A percentile compares a stretch with the other conserved stretches of the same genome.
Evolutionary conservation across 2,888 invertebrate genomes (phyloP).

Genomic region (Odontothrips loti): DNA sequence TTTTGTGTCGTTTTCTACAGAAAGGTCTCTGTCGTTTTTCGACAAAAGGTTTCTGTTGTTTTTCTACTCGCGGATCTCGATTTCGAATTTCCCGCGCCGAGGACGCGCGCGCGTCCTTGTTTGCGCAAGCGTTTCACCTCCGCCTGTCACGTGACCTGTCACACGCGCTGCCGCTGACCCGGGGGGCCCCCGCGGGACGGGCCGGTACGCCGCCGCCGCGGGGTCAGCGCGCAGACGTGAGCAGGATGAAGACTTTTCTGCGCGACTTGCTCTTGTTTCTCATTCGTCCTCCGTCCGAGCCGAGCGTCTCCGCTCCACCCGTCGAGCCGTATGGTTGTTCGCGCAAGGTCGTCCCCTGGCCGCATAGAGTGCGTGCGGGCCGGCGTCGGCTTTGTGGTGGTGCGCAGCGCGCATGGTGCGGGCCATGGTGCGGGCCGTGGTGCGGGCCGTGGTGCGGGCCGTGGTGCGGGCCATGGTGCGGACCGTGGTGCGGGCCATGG

Average conservation of each 20-base stretch:
- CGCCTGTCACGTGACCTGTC: not conserved
- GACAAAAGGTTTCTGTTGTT: too few relatives aligned
- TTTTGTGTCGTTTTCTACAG: too few relatives aligned
- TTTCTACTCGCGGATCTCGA: too few relatives aligned
- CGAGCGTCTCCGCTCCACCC: not conserved
- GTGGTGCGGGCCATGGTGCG: too few relatives aligned
- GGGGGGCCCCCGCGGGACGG: not conserved
- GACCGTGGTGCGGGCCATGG: too few relatives aligned
- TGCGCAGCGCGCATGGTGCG: too few relatives aligned
- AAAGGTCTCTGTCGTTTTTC: too few relatives aligned
- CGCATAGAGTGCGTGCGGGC: too few relatives aligned
- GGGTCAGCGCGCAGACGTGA: not conserved
- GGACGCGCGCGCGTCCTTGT: not conserved
- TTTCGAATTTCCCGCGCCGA: not conserved
- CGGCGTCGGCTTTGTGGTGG: too few relatives aligned
- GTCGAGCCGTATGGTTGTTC: not conserved
- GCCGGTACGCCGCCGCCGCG: not conserved
- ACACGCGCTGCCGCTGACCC: not conserved
- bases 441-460: too few relatives aligned
- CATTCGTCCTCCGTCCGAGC: not conserved
- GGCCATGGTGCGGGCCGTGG: too few relatives aligned
- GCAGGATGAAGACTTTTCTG: not conserved
- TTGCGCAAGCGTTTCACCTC: not conserved
- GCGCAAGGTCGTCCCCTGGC: not conserved
- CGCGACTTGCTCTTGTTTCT: not conserved